These are phyloP conservation scores for Halcyon smyrnensis DNA, from an alignment of 2,797 vertebrate genomes.

Conservation along the genomic window DNA sequence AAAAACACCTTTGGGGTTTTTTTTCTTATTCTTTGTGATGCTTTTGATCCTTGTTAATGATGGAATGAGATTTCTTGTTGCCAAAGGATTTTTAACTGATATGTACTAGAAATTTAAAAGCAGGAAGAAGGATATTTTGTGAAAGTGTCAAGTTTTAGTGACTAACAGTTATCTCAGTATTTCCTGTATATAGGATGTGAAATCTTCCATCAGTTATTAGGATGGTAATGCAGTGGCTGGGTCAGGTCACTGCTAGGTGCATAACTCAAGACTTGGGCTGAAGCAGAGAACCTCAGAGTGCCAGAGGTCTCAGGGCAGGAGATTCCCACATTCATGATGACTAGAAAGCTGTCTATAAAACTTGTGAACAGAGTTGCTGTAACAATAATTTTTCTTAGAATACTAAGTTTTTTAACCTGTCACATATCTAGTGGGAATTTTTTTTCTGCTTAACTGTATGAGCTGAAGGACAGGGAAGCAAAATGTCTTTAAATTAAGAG, in stretches of 20 bases:
- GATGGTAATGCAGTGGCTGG: neutral
- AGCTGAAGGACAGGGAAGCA: neutral
- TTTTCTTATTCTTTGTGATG: neutral
- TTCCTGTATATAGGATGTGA: neutral
- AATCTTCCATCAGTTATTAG: neutral
- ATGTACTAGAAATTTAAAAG: neutral
- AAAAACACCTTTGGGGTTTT: neutral
- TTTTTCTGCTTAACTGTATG: neutral
- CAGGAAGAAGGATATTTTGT: neutral
- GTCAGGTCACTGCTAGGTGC: neutral
- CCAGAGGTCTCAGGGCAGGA: neutral
- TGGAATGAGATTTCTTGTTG: conserved; percentile 14
- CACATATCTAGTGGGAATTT: neutral
- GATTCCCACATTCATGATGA: neutral
- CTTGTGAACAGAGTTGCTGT: neutral
- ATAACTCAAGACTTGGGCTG: neutral
- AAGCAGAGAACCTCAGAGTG: neutral
- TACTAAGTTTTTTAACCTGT: neutral
- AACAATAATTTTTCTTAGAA: neutral
- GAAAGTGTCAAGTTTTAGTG: neutral
- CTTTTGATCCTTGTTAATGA: conserved; percentile 17
- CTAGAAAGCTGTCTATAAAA: neutral
- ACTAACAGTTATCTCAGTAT: neutral
- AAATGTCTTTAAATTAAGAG: neutral
- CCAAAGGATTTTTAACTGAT: neutral